Evolutionary conservation across 1,140 invertebrate species (phyloP).

Genomic region (Neodiprion fabricii): DNA sequence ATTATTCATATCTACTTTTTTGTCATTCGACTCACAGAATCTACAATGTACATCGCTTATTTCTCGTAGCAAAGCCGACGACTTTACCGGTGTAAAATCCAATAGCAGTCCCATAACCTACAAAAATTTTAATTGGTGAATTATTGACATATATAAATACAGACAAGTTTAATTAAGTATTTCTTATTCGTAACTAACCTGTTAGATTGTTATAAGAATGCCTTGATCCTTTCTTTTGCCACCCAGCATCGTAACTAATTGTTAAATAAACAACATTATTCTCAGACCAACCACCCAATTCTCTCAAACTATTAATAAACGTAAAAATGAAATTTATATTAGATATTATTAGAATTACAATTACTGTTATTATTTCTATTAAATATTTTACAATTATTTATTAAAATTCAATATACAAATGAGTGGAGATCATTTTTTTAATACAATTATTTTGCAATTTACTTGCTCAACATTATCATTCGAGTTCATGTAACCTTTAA

Average conservation of each 20-base stretch:
- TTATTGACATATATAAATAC: background rate
- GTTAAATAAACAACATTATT: slow-evolving; percentile 19
- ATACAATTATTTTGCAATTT: too few relatives aligned
- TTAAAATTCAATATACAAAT: too few relatives aligned
- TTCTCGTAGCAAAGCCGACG: slow-evolving; percentile 18
- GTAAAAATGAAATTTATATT: too few relatives aligned
- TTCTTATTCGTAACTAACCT: slow-evolving; percentile 12
- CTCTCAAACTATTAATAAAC: slow-evolving; percentile 3
- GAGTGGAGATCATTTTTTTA: too few relatives aligned
- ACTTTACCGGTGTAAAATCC: slow-evolving; percentile 17
- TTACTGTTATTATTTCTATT: too few relatives aligned
- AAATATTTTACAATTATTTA: too few relatives aligned
- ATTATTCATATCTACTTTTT: too few relatives aligned
- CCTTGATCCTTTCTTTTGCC: slow-evolving; percentile 23
- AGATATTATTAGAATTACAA: too few relatives aligned
- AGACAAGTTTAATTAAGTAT: background rate
- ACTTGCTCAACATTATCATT: too few relatives aligned
- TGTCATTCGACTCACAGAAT: too few relatives aligned
- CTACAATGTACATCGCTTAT: slow-evolving; percentile 15
- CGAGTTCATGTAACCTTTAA: too few relatives aligned
- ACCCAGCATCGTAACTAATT: slow-evolving; percentile 19
- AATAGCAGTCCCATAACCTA: slow-evolving; percentile 21
- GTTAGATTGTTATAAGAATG: slow-evolving; percentile 23
- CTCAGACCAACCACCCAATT: slow-evolving; percentile 13
- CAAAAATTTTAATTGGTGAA: slow-evolving; percentile 13